Evolutionary conservation across 1,140 invertebrate species (phyloP).

Genomic region (Platorchestia sp.): DNA sequence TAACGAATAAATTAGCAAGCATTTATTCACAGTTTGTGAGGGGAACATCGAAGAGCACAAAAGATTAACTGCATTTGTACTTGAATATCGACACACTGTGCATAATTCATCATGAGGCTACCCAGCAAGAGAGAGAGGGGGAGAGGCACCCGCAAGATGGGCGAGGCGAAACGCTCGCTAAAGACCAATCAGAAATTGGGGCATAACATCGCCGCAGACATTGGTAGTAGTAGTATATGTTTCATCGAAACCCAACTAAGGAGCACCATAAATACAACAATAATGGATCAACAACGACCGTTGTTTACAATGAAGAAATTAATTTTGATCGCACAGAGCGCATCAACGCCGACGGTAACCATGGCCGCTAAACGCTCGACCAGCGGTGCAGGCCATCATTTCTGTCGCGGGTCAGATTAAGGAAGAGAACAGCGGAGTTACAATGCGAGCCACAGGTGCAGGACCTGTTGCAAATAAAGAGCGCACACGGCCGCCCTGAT

Average conservation of each 20-base stretch:
- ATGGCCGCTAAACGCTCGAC: too few relatives aligned
- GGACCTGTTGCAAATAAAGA: not conserved
- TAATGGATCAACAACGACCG: not conserved
- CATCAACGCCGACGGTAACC: not conserved
- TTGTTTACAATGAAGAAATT: not conserved
- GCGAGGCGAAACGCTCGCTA: not conserved
- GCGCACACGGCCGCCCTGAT: not conserved
- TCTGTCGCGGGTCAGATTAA: not conserved
- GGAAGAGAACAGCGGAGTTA: not conserved
- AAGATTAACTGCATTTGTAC: conserved; percentile 53
- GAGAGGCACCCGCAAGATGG: not conserved
- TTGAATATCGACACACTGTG: conserved; percentile 55
- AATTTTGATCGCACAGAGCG: not conserved
- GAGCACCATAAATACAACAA: not conserved
- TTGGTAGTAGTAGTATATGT: not conserved
- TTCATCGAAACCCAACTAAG: not conserved
- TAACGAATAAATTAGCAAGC: conserved; percentile 50
- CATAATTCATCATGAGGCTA: conserved; percentile 41
- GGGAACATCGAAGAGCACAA: conserved; percentile 53
- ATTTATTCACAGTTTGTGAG: not conserved
- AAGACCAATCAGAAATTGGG: not conserved
- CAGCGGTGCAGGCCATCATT: too few relatives aligned
- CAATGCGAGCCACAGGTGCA: not conserved
- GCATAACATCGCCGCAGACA: not conserved
- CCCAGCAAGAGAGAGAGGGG: not conserved